Conservation (phyloP, 2,797 vertebrate genomes). For the Ptychadena robeensis region DNA sequence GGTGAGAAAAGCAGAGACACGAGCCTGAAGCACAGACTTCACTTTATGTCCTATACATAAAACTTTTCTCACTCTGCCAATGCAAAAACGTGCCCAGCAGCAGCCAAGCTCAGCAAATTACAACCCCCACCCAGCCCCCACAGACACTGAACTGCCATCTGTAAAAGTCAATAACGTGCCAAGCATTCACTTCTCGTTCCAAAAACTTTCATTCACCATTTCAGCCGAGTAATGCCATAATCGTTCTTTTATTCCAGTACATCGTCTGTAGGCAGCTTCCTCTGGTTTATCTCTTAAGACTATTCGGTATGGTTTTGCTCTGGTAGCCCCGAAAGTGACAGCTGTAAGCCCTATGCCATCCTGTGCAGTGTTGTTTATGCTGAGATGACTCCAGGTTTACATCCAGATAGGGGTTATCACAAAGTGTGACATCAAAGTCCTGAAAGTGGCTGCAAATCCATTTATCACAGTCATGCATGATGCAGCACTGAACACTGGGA, state of each 20-base stretch:
- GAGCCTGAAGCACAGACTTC: slow-evolving; percentile 17
- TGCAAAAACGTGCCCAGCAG: not conserved
- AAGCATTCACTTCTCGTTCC: too few species aligned
- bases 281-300: not conserved
- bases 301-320: slow-evolving; percentile 4
- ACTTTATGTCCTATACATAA: slow-evolving; percentile 31
- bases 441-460: not conserved
- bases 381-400: slow-evolving; percentile 27
- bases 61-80: slow-evolving; percentile 19
- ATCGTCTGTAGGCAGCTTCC: too few species aligned
- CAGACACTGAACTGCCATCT: too few species aligned
- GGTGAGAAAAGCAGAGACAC: slow-evolving; percentile 58
- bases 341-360: not conserved
- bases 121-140: too few species aligned
- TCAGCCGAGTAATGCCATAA: too few species aligned
- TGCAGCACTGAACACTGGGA: not conserved
- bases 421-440: slow-evolving; percentile 33
- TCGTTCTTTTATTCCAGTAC: too few species aligned
- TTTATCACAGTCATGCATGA: not conserved
- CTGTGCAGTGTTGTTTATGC: slow-evolving; percentile 32
- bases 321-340: slow-evolving; percentile 13
- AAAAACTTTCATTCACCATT: too few species aligned
- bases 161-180: too few species aligned
- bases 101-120: not conserved
- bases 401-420: slow-evolving; percentile 34